These are phyloP conservation scores for Erpetoichthys calabaricus DNA, from an alignment of 2,797 vertebrate genomes.

Conservation along the genomic window DNA sequence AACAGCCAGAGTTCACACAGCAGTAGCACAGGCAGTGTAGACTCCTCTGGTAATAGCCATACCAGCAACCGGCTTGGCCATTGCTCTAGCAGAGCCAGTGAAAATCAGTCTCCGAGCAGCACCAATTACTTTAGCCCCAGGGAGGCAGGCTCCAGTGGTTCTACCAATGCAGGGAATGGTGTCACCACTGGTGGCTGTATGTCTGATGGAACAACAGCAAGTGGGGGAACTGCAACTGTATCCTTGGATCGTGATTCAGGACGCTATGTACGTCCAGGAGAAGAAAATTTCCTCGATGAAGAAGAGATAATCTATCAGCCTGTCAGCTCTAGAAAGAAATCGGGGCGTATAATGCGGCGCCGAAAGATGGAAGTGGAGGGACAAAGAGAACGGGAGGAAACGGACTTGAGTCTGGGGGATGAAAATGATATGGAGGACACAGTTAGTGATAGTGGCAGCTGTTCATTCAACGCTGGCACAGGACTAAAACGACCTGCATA, in stretches of 20 bases:
- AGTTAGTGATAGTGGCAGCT: constrained; percentile 34
- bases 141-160: constrained; percentile 50
- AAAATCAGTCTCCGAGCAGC: constrained; percentile 83
- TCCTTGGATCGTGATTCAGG: too few relatives aligned
- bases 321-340: too few relatives aligned
- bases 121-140: constrained; percentile 87
- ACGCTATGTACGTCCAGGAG: constrained; percentile 19
- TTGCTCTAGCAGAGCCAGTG: constrained; percentile 32
- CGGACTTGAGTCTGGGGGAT: constrained; percentile 55
- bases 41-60: constrained; percentile 8
- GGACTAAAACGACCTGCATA: constrained; percentile 47
- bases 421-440: constrained; percentile 29
- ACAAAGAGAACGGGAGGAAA: constrained; percentile 57
- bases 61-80: background rate
- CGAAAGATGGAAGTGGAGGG: constrained; percentile 44
- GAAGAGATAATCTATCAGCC: constrained; percentile 23
- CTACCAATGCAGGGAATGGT: constrained; percentile 29
- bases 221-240: too few relatives aligned
- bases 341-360: constrained; percentile 41
- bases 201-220: too few relatives aligned
- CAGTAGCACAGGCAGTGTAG: background rate
- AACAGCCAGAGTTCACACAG: constrained; percentile 22
- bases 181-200: too few relatives aligned
- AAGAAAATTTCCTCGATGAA: constrained; percentile 28
- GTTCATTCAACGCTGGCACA: constrained; percentile 10